A percentile compares a stretch with the other conserved stretches of the same genome.
Evolutionary conservation across 2,888 invertebrate species (phyloP).

Genomic region (Matsumyia berberina): DNA sequence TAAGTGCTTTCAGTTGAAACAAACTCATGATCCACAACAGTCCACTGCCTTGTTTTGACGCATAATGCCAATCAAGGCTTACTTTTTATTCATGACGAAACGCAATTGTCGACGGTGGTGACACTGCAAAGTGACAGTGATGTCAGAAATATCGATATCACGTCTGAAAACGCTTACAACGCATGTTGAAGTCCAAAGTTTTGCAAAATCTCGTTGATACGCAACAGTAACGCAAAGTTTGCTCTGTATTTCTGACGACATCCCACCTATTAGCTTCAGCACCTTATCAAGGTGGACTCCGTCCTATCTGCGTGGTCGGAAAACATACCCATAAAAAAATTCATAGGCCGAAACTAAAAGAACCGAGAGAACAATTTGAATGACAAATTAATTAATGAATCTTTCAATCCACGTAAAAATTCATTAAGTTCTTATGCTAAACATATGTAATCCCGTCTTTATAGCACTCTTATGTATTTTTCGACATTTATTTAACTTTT

Average conservation of each 20-base stretch:
- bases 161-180: no score
- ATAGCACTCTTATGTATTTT: slow-evolving; percentile 36
- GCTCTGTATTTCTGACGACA: no score
- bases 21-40: no score
- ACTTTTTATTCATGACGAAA: neutral
- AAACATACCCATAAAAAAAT: neutral
- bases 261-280: neutral
- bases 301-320: neutral
- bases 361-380: neutral
- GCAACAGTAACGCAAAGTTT: no score
- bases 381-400: slow-evolving; percentile 36
- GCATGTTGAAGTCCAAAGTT: no score
- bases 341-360: neutral
- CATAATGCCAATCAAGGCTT: neutral
- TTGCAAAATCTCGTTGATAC: no score
- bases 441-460: slow-evolving; percentile 47
- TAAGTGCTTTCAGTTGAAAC: no score
- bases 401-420: slow-evolving; percentile 42
- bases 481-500: slow-evolving; percentile 15
- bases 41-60: no score
- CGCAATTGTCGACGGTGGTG: no score
- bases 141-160: no score
- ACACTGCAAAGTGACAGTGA: no score
- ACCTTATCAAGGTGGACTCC: neutral
- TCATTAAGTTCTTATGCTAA: slow-evolving; percentile 43